These are phyloP conservation scores for Eremophila alpestris DNA, from an alignment of 2,797 vertebrate genomes.

Conservation along the genomic window DNA sequence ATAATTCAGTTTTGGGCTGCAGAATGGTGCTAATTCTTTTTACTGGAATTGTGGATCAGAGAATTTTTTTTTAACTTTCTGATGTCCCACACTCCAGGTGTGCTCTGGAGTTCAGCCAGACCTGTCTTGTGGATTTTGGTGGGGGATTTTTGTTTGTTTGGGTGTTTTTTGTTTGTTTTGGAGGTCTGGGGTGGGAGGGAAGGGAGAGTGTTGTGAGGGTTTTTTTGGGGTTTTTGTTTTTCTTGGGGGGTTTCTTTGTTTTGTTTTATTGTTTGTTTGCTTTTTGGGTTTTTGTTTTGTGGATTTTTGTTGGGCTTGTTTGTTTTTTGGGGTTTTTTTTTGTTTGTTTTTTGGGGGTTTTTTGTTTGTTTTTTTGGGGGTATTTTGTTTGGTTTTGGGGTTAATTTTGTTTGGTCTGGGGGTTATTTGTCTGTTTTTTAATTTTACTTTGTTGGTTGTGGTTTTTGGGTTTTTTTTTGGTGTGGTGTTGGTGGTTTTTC, in stretches of 20 bases:
- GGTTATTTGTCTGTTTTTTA: background rate
- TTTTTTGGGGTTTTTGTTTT: background rate
- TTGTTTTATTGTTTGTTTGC: too few species aligned
- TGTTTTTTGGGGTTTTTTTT: too few species aligned
- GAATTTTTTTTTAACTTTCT: background rate
- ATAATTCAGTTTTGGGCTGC: background rate
- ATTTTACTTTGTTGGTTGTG: background rate
- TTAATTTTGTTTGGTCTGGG: too few species aligned
- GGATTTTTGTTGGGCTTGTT: accelerated
- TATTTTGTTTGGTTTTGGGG: too few species aligned
- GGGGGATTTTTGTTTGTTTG: background rate
- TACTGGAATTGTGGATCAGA: background rate
- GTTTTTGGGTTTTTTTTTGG: too few species aligned
- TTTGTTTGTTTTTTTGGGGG: background rate
- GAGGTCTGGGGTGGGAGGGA: accelerated
- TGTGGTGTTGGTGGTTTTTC: background rate
- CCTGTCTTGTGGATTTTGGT: background rate
- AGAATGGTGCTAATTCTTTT: background rate
- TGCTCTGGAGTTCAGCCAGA: background rate
- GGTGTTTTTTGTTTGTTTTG: background rate
- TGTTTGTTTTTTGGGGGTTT: too few species aligned
- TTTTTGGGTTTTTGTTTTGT: background rate
- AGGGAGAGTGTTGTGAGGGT: background rate
- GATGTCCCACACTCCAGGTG: background rate
- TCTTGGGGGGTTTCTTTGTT: too few species aligned